Conservation (phyloP, 2,888 invertebrate genomes). For the Lasioglossum marginatum region DNA sequence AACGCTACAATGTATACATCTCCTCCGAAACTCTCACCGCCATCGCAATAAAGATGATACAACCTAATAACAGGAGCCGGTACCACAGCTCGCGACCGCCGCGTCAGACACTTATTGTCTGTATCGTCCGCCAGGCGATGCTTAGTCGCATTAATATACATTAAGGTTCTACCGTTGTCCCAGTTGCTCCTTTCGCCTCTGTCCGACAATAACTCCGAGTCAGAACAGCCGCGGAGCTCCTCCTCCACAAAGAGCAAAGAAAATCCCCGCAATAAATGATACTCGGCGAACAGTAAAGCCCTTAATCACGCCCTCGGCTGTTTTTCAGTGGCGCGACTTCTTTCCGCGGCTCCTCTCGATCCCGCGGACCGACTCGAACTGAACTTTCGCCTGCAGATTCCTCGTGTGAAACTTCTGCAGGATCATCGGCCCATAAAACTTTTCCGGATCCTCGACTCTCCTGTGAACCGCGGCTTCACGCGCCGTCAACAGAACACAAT, state of each 20-base stretch:
- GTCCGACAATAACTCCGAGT: neutral
- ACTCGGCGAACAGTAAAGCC: slow-evolving; percentile 16
- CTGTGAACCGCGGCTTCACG: slow-evolving; percentile 92
- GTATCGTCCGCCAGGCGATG: neutral
- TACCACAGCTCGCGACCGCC: neutral
- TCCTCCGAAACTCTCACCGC: neutral
- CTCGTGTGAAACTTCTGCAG: slow-evolving; percentile 88
- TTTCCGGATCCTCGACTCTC: slow-evolving; percentile 80
- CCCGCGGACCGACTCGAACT: slow-evolving; percentile 85
- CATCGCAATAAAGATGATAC: neutral
- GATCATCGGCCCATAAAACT: slow-evolving; percentile 89
- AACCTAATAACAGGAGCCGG: neutral
- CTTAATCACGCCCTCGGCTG: slow-evolving; percentile 3
- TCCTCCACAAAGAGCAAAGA: neutral
- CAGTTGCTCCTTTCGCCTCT: neutral
- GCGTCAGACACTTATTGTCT: neutral
- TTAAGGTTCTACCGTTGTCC: neutral
- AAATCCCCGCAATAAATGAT: slow-evolving; percentile 19
- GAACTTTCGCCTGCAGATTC: slow-evolving; percentile 89
- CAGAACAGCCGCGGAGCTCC: neutral
- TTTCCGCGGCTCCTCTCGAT: slow-evolving; percentile 30
- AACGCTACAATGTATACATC: neutral
- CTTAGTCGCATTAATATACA: neutral
- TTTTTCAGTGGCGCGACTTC: slow-evolving; percentile 14
- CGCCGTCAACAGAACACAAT: slow-evolving; percentile 93